Percentiles rank a stretch among this genome's conserved stretches.
Evolutionary conservation across 2,113 vertebrate species (phyloP).

Genomic region (Toxotes jaculatrix): DNA sequence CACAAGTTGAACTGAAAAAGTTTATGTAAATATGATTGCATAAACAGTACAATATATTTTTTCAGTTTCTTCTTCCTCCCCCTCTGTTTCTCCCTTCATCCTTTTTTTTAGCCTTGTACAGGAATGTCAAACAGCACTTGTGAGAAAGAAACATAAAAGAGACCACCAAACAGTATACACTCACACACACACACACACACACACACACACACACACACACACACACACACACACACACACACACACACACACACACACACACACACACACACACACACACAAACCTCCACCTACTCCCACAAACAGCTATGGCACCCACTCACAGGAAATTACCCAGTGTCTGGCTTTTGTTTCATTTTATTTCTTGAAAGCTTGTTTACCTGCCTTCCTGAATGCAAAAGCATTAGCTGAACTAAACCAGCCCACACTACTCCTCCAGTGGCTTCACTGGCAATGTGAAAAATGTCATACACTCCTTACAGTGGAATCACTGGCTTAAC

Average conservation of each 20-base stretch:
- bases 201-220: constrained; percentile 29
- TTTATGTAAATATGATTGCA: constrained; percentile 16
- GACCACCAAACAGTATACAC: constrained; percentile 29
- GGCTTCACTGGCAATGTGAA: background rate
- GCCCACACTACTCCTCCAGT: background rate
- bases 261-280: background rate
- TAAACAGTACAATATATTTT: constrained; percentile 7
- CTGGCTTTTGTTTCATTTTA: constrained; percentile 70
- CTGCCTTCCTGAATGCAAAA: constrained; percentile 14
- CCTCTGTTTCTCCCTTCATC: background rate
- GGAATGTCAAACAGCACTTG: constrained; percentile 66
- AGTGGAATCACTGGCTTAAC: background rate
- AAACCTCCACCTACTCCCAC: constrained; percentile 7
- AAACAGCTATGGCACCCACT: constrained; percentile 23
- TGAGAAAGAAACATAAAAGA: constrained; percentile 61
- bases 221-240: constrained; percentile 9
- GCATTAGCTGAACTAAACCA: constrained; percentile 32
- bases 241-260: constrained; percentile 34
- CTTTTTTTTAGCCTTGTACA: constrained; percentile 21
- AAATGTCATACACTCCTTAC: background rate
- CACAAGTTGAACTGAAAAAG: background rate
- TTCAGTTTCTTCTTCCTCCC: background rate
- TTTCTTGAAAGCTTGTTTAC: constrained; percentile 58
- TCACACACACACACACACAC: constrained; percentile 20
- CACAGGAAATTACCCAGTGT: constrained; percentile 66